phyloP scores from a whole-genome alignment of 2,888 invertebrate genomes.

The Drosophila macrospina region DNA sequence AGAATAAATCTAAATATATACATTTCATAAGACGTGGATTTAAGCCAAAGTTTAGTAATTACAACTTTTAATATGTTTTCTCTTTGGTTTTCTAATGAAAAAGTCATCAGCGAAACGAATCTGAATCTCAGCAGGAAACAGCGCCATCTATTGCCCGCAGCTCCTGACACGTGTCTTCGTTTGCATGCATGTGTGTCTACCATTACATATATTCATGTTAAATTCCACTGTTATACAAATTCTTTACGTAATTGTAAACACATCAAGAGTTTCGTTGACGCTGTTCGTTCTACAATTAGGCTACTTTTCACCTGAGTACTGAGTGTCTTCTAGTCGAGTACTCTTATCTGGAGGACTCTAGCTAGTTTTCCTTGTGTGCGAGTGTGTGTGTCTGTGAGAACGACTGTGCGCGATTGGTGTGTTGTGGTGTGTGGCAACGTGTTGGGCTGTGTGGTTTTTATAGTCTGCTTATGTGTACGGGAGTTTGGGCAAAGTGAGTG shows the following conservation, averaged over 20 bases:
- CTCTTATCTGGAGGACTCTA: slow-evolving; percentile 7
- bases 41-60: background rate
- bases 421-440: slow-evolving; percentile 18
- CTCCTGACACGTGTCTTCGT: no score
- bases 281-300: slow-evolving; percentile 1
- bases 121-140: background rate
- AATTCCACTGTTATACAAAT: no score
- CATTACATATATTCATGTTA: no score
- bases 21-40: background rate
- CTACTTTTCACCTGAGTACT: slow-evolving; percentile 7
- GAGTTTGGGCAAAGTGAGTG: slow-evolving; percentile 6
- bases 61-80: background rate
- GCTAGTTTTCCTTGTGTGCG: slow-evolving; percentile 2
- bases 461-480: slow-evolving; percentile 20
- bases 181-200: no score
- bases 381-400: slow-evolving; percentile 5
- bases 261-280: no score
- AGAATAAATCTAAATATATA: background rate
- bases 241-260: no score
- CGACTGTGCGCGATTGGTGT: slow-evolving; percentile 19
- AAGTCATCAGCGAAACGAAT: background rate
- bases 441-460: slow-evolving; percentile 16
- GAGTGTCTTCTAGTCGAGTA: slow-evolving; percentile 19
- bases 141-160: background rate
- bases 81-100: background rate